Conservation (phyloP, 2,113 vertebrate genomes). For the Ammodytes marinus region DNA sequence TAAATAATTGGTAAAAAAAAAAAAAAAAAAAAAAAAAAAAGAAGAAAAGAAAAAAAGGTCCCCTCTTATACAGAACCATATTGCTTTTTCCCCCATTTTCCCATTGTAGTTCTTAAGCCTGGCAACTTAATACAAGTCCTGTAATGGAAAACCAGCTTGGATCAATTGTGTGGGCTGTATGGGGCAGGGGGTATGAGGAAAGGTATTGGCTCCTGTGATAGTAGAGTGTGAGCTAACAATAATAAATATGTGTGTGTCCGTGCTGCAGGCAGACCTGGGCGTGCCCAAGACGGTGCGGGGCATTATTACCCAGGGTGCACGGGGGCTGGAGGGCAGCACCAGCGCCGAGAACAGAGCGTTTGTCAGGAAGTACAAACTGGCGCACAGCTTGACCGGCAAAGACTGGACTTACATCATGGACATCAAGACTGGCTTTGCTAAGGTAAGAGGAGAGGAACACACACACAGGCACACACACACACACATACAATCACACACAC, state of each 20-base stretch:
- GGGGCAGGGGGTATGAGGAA: neutral
- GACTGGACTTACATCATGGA: slow-evolving; percentile 94
- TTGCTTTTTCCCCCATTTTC: too few species aligned
- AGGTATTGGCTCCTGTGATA: neutral
- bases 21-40: too few species aligned
- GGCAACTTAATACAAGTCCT: slow-evolving; percentile 2
- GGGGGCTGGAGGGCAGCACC: slow-evolving; percentile 92
- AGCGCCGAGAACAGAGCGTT: slow-evolving; percentile 93
- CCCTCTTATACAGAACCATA: too few species aligned
- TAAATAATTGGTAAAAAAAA: too few species aligned
- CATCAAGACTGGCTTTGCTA: slow-evolving; percentile 90
- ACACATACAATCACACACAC: too few species aligned
- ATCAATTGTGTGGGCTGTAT: neutral
- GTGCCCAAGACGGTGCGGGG: slow-evolving; percentile 91
- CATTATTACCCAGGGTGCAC: slow-evolving; percentile 95
- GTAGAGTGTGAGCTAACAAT: neutral
- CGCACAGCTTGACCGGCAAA: slow-evolving; percentile 94
- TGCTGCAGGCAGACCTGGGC: slow-evolving; percentile 89
- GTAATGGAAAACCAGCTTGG: neutral
- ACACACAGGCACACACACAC: neutral
- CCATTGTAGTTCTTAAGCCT: neutral
- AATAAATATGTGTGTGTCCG: slow-evolving; percentile 6
- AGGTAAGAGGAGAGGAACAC: slow-evolving; percentile 83
- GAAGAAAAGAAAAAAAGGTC: too few species aligned
- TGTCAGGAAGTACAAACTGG: slow-evolving; percentile 95